phyloP scores from a whole-genome alignment of 2,797 vertebrate genomes.

The Megaceryle alcyon region DNA sequence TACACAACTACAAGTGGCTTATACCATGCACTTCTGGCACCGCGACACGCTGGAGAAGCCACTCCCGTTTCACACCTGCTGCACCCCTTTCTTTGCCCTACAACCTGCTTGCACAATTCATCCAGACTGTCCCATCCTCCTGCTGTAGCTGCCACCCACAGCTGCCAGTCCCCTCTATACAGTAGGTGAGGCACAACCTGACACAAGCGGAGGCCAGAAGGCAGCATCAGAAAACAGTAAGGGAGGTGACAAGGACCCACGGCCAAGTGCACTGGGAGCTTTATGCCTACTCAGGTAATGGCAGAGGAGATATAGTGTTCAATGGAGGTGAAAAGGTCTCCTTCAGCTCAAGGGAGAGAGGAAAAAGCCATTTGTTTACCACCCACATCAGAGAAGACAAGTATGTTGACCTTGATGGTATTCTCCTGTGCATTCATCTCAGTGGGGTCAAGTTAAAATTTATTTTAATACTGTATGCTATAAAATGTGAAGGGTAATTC shows the following conservation, averaged over 20 bases:
- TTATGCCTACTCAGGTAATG: background rate
- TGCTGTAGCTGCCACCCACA: background rate
- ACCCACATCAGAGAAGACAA: background rate
- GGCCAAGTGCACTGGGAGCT: background rate
- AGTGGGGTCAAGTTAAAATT: background rate
- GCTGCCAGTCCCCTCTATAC: background rate
- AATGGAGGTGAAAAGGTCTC: constrained; percentile 12
- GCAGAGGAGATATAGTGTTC: background rate
- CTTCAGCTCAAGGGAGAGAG: background rate
- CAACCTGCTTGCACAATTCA: background rate
- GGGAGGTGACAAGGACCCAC: background rate
- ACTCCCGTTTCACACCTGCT: background rate
- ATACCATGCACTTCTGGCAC: background rate
- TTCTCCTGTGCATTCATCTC: background rate
- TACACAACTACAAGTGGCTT: background rate
- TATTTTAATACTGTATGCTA: background rate
- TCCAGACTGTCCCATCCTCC: background rate
- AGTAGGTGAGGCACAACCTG: background rate
- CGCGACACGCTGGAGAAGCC: background rate
- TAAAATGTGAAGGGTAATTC: constrained; percentile 1
- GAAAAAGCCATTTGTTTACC: background rate
- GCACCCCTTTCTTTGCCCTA: background rate
- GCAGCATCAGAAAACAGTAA: background rate
- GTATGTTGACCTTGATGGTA: background rate
- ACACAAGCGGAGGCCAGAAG: background rate